Evolutionary conservation across 2,888 invertebrate species (phyloP).

Genomic region (Cheilosia urbana): DNA sequence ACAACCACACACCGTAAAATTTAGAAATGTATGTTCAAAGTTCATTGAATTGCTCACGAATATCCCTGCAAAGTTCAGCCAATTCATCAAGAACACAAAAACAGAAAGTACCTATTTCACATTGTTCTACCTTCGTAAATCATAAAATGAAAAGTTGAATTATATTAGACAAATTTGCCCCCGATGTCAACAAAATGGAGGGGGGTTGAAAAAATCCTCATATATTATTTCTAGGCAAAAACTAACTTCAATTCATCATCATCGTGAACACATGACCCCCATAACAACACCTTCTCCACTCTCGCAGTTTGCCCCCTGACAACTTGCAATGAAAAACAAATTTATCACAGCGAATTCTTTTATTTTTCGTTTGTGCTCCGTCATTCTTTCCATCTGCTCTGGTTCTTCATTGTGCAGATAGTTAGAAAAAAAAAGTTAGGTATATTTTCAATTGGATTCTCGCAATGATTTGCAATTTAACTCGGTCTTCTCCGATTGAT

Average conservation of each 20-base stretch:
- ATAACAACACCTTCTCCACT: slow-evolving; percentile 59
- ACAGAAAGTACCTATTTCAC: no score
- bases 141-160: slow-evolving; percentile 30
- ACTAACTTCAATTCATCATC: slow-evolving; percentile 61
- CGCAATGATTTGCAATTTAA: slow-evolving; percentile 57
- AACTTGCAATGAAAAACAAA: slow-evolving; percentile 63
- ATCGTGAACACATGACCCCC: slow-evolving; percentile 41
- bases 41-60: not conserved
- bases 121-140: no score
- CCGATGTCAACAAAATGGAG: slow-evolving; percentile 20
- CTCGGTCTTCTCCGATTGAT: slow-evolving; percentile 48
- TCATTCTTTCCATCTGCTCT: slow-evolving; percentile 54
- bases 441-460: slow-evolving; percentile 50
- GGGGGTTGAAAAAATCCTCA: slow-evolving; percentile 20
- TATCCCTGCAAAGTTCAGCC: not conserved
- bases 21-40: no score
- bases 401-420: slow-evolving; percentile 15
- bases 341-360: slow-evolving; percentile 62
- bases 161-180: slow-evolving; percentile 59
- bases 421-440: no score
- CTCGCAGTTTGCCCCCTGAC: slow-evolving; percentile 50
- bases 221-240: slow-evolving; percentile 44
- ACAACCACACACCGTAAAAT: no score
- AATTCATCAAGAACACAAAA: no score
- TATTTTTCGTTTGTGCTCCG: slow-evolving; percentile 29